phyloP scores from a whole-genome alignment of 2,888 invertebrate genomes.

The Malthinus flaveolus region DNA sequence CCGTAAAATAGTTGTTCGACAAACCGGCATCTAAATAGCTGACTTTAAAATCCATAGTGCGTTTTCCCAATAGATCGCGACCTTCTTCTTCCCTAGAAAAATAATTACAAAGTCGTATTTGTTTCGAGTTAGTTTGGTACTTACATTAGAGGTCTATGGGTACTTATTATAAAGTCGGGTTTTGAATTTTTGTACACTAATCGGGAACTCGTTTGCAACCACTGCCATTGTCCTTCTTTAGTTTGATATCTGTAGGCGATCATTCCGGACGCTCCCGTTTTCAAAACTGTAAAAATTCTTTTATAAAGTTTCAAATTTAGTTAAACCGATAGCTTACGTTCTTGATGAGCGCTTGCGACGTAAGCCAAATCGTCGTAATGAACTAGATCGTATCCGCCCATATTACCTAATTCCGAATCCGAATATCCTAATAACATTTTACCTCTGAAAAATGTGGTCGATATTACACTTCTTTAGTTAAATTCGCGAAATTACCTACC shows the following conservation, averaged over 20 bases:
- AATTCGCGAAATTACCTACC: constrained; percentile 56
- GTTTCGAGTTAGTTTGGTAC: constrained; percentile 47
- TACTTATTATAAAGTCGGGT: constrained; percentile 98
- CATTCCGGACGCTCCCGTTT: constrained; percentile 98
- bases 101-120: neutral
- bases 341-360: constrained; percentile 98
- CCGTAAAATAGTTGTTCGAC: constrained; percentile 88
- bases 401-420: constrained; percentile 85
- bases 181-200: constrained; percentile 99
- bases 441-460: constrained; percentile 68
- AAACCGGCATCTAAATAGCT: constrained; percentile 95
- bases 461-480: no score
- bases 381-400: constrained; percentile 97
- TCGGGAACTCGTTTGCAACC: constrained; percentile 96
- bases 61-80: constrained; percentile 92
- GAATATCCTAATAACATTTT: constrained; percentile 94
- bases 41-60: constrained; percentile 99
- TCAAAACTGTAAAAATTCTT: constrained; percentile 75
- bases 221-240: constrained; percentile 94
- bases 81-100: constrained; percentile 94
- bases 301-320: neutral
- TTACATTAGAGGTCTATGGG: constrained; percentile 97
- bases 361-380: constrained; percentile 98
- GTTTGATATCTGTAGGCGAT: constrained; percentile 97
- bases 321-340: constrained; percentile 71